Evolutionary conservation across 2,797 vertebrate genomes (phyloP).

Genomic region (Brachyrhaphis roseni): DNA sequence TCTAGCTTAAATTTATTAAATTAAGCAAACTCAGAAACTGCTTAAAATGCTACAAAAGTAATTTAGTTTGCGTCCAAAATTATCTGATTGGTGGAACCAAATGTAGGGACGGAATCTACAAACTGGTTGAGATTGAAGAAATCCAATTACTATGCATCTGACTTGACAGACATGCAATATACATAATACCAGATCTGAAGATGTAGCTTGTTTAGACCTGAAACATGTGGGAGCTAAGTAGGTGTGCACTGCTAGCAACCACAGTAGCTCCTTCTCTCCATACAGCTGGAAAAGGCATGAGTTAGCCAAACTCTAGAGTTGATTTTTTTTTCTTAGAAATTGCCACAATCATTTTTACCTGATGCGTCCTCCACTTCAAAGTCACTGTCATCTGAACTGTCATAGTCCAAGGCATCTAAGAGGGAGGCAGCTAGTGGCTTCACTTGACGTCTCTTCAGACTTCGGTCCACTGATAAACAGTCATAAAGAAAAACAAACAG

Average conservation of each 20-base stretch:
- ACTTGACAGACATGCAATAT: not conserved
- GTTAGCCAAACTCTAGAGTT: not conserved
- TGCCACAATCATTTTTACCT: slow-evolving; percentile 78
- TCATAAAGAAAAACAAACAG: not conserved
- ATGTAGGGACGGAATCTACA: not conserved
- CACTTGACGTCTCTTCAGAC: slow-evolving; percentile 96
- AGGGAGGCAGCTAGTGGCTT: slow-evolving; percentile 97
- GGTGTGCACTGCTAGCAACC: not conserved
- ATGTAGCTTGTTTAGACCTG: not conserved
- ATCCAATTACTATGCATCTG: not conserved
- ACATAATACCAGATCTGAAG: not conserved
- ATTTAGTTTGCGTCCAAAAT: not conserved
- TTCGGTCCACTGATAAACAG: slow-evolving; percentile 90
- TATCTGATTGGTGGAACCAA: not conserved
- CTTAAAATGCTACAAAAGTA: not conserved
- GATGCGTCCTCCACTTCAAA: slow-evolving; percentile 99
- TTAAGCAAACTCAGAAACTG: not conserved
- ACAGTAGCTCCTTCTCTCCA: not conserved
- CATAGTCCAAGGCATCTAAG: slow-evolving; percentile 96
- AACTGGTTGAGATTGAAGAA: not conserved
- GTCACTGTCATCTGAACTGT: slow-evolving; percentile 99
- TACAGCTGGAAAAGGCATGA: not conserved
- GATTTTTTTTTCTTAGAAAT: not conserved
- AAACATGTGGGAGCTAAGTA: not conserved
- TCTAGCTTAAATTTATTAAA: not conserved